These are phyloP conservation scores for Thunnus maccoyii DNA, from an alignment of 2,113 vertebrate genomes.

Conservation along the genomic window DNA sequence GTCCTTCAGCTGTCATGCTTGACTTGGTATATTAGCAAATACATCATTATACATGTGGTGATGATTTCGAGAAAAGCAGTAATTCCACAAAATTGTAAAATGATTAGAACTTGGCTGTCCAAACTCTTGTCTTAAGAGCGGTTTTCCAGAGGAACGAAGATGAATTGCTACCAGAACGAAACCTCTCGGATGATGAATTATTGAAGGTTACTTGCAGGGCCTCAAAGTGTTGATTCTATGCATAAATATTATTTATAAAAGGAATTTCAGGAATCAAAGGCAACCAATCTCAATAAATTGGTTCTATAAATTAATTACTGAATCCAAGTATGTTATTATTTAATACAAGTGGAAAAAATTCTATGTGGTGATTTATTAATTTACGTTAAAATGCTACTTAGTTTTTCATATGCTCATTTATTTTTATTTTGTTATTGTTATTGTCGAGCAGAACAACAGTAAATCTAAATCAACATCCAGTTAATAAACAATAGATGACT, in stretches of 20 bases:
- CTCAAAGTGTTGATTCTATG: slow-evolving; percentile 2
- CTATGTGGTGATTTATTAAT: not conserved
- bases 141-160: slow-evolving; percentile 36
- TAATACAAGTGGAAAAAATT: not conserved
- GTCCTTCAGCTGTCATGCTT: slow-evolving; percentile 49
- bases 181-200: slow-evolving; percentile 17
- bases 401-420: not conserved
- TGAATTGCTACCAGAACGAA: slow-evolving; percentile 33
- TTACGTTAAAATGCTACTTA: not conserved
- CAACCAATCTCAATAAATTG: not conserved
- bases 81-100: slow-evolving; percentile 53
- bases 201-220: not conserved
- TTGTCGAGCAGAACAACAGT: not conserved
- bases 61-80: slow-evolving; percentile 44
- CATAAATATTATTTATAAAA: not conserved
- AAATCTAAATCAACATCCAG: not conserved
- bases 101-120: slow-evolving; percentile 31
- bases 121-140: slow-evolving; percentile 23
- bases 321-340: not conserved
- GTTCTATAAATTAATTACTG: not conserved
- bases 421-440: not conserved
- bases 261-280: not conserved
- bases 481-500: not conserved
- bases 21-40: slow-evolving; percentile 42
- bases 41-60: slow-evolving; percentile 49